Base-by-base conservation (phyloP, 2,113 vertebrate genomes). In the Tenrec ecaudatus region DNA sequence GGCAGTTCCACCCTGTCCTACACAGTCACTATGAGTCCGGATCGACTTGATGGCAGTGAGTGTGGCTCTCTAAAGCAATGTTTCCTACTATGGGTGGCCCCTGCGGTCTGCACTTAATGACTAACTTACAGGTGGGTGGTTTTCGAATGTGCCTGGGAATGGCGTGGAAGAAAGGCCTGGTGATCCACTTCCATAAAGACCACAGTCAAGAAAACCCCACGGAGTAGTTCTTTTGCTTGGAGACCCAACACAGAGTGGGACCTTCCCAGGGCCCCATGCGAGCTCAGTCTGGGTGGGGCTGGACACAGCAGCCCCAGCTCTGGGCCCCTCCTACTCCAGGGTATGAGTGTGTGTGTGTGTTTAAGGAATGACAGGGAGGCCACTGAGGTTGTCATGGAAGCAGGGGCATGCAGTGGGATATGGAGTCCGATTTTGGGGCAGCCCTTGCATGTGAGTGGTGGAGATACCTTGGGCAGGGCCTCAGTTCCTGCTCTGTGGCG, bases 241-340 rank as follows among this genome's bases (percentile, higher is more conserved):
- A 31, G 40, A 22, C 4, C 64, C 47, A 22, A 64, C 53, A 68
- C 14, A 66, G 64, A 66, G 47, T 5, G 47, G 11, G 17, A 20
- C 80, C 77, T 6, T 1, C 1, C 27, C 1, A 10, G 11, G 12
- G 17, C 0, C 25, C 36, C 2, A 1, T 4, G n/a, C 16, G 29
- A 62, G 19, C 60, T 62, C 22, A 19, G 17, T 62, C 60, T 62
- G 60, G 4, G 0, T 0, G 16, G 43, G 31, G 33, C 2, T n/a
- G 36, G 29, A 12, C 11, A 53, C 47, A 53, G 9, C 47, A 53
- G 47, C 47, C 47, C 47, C 47, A 53, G 47, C 47, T 53, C 47
- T 53, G 47, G 47, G 12, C 47, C 47, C 47, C 47, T 53, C 47
- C 47, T 53, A 8, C 47, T 53, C 47, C 47, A 10, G 47, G 47